Percentiles rank a stretch among this genome's conserved stretches.
These are phyloP conservation scores for Tuta absoluta DNA, from an alignment of 2,888 invertebrate species.

Conservation along the genomic window DNA sequence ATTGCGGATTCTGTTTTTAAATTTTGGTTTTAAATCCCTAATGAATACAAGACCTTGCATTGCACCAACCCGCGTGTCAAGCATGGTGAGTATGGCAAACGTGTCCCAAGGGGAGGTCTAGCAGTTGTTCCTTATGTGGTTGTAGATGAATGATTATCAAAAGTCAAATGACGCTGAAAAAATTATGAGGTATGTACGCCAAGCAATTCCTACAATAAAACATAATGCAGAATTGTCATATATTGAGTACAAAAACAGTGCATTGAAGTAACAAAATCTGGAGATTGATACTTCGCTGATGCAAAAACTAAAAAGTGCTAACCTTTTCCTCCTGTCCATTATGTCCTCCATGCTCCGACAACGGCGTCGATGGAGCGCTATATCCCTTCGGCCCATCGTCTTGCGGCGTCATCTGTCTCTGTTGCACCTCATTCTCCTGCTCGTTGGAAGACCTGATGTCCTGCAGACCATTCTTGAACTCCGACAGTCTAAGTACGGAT, in stretches of 20 bases:
- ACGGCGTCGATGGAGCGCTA: conserved; percentile 77
- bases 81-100: no score
- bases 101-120: no score
- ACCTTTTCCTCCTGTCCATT: conserved; percentile 77
- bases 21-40: neutral
- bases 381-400: conserved; percentile 76
- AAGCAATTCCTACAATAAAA: no score
- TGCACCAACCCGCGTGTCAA: no score
- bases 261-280: neutral
- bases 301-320: conserved; percentile 41
- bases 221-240: neutral
- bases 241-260: neutral
- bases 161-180: no score
- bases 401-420: conserved; percentile 71
- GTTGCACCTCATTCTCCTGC: conserved; percentile 69
- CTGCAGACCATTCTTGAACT: conserved; percentile 74
- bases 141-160: no score
- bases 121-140: no score
- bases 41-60: neutral
- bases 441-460: conserved; percentile 65
- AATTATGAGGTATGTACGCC: no score
- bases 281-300: conserved; percentile 1
- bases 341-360: conserved; percentile 77
- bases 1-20: neutral
- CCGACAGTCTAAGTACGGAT: conserved; percentile 75